A percentile compares a stretch with the other conserved stretches of the same genome.
These are phyloP conservation scores for Brachyopa scutellaris DNA, from an alignment of 2,888 invertebrate genomes.

Conservation along the genomic window DNA sequence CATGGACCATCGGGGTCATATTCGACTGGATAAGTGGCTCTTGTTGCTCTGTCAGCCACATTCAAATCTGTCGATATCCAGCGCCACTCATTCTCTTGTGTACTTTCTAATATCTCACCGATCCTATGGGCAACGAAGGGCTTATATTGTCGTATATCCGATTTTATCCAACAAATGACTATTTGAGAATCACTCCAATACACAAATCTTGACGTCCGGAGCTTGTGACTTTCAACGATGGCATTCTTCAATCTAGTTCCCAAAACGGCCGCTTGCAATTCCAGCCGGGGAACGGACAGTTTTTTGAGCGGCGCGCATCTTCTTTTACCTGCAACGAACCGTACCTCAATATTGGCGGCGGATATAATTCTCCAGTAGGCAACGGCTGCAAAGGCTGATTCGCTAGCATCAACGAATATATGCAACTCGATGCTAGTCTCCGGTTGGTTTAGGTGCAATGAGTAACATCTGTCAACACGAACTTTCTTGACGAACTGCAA, in stretches of 20 bases:
- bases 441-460: neutral
- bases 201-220: constrained; percentile 7
- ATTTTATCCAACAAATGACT: constrained; percentile 54
- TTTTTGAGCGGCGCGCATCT: constrained; percentile 25
- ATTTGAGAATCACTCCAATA: constrained; percentile 61
- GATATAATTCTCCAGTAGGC: constrained; percentile 9
- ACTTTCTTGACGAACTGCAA: constrained; percentile 16
- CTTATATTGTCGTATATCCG: constrained; percentile 58
- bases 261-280: constrained; percentile 58
- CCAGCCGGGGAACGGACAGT: constrained; percentile 37
- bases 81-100: constrained; percentile 69
- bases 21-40: constrained; percentile 42
- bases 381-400: too few relatives aligned
- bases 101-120: constrained; percentile 66
- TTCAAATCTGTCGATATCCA: constrained; percentile 73
- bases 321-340: constrained; percentile 35
- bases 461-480: constrained; percentile 18
- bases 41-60: constrained; percentile 73
- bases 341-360: constrained; percentile 1
- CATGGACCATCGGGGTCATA: constrained; percentile 33
- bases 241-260: constrained; percentile 41
- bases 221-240: constrained; percentile 3
- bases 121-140: constrained; percentile 73
- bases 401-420: constrained; percentile 50
- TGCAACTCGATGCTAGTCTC: constrained; percentile 11